Evolutionary conservation across 1,140 invertebrate species (phyloP).

Genomic region (Drosophila neocordata): DNA sequence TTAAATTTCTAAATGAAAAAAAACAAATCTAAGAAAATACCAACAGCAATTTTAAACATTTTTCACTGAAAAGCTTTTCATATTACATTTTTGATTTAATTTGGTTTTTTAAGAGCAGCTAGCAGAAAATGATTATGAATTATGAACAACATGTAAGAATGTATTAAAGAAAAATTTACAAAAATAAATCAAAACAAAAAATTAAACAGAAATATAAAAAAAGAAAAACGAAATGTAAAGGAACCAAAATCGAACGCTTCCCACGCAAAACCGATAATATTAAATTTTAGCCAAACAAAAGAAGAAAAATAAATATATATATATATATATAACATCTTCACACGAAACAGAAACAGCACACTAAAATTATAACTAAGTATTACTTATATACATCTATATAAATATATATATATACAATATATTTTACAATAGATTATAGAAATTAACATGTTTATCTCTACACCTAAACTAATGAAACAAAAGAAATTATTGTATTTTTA

Average conservation of each 20-base stretch:
- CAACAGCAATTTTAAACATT: conserved; percentile 63
- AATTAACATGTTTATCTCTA: conserved; percentile 37
- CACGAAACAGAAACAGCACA: conserved; percentile 16
- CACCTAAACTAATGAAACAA: conserved; percentile 39
- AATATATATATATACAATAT: conserved; percentile 35
- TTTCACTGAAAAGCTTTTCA: conserved; percentile 53
- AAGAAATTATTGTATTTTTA: conserved; percentile 52
- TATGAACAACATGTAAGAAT: conserved; percentile 36
- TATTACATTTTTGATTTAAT: conserved; percentile 35
- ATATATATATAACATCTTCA: neutral
- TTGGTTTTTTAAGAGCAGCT: conserved; percentile 36
- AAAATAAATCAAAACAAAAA: conserved; percentile 8
- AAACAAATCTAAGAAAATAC: conserved; percentile 2
- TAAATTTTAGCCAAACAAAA: conserved; percentile 73
- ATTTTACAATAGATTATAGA: conserved; percentile 44
- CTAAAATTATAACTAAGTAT: conserved; percentile 35
- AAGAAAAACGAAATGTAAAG: conserved; percentile 76
- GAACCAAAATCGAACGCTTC: conserved; percentile 83
- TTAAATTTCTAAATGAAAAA: conserved; percentile 53
- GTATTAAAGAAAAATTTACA: conserved; percentile 26
- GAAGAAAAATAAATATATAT: conserved; percentile 5
- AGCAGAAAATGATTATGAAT: conserved; percentile 19
- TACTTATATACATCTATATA: conserved; percentile 16
- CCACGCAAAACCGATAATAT: conserved; percentile 82
- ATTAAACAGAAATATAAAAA: conserved; percentile 54